These are phyloP conservation scores for Lichenostomus cassidix DNA, from an alignment of 2,113 vertebrate genomes.

Conservation along the genomic window DNA sequence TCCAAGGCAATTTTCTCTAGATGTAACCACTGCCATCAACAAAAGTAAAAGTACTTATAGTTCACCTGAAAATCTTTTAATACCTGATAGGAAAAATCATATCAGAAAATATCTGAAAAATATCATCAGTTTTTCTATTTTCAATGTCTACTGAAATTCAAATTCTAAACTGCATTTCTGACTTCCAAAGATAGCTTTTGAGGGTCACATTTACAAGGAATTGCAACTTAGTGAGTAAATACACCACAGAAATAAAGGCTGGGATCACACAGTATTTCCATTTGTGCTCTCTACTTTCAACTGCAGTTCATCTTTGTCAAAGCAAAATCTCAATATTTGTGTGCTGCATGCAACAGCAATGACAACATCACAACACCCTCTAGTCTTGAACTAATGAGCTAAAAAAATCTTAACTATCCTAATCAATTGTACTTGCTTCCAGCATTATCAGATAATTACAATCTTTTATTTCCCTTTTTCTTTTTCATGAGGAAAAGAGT, in stretches of 20 bases:
- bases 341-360: background rate
- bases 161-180: background rate
- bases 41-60: background rate
- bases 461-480: background rate
- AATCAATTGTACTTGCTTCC: background rate
- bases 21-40: background rate
- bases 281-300: background rate
- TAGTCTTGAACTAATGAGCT: background rate
- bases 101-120: background rate
- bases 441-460: background rate
- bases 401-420: background rate
- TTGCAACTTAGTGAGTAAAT: background rate
- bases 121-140: background rate
- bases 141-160: background rate
- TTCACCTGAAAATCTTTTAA: background rate
- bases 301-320: background rate
- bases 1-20: conserved; percentile 1
- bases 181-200: background rate
- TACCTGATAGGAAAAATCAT: background rate
- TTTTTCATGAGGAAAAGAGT: background rate
- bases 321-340: background rate
- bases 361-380: background rate
- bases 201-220: background rate
- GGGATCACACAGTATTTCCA: background rate
- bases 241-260: background rate